Evolutionary conservation across 1,140 invertebrate genomes (phyloP).

Genomic region (Orussus abietinus): DNA sequence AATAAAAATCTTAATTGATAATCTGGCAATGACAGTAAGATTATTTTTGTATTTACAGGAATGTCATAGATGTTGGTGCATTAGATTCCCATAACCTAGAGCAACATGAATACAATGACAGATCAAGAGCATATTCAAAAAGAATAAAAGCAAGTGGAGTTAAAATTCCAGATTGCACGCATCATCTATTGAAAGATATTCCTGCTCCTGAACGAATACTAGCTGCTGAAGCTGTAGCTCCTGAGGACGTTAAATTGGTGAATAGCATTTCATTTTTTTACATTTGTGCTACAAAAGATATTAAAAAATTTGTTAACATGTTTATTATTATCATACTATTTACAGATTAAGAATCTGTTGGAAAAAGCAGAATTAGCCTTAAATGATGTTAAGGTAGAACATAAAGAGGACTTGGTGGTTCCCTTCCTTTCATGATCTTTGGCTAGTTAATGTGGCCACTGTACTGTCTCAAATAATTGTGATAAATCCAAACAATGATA

Average conservation of each 20-base stretch:
- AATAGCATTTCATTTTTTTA: slow-evolving; percentile 26
- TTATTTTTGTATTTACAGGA: slow-evolving; percentile 51
- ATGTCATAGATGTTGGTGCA: slow-evolving; percentile 80
- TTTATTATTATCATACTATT: slow-evolving; percentile 27
- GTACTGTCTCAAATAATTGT: too few species aligned
- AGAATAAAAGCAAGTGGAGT: slow-evolving; percentile 54
- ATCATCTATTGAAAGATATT: slow-evolving; percentile 57
- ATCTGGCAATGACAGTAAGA: not conserved
- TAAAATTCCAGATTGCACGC: slow-evolving; percentile 43
- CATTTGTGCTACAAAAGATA: slow-evolving; percentile 2
- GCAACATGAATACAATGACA: slow-evolving; percentile 75
- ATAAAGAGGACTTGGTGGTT: slow-evolving; percentile 78
- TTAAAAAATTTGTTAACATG: slow-evolving; percentile 12
- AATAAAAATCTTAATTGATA: slow-evolving; percentile 1
- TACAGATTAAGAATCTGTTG: slow-evolving; percentile 63
- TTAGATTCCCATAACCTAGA: slow-evolving; percentile 75
- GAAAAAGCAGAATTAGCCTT: slow-evolving; percentile 66
- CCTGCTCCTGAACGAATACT: slow-evolving; percentile 59
- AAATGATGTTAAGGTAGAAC: slow-evolving; percentile 70
- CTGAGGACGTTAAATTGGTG: slow-evolving; percentile 58
- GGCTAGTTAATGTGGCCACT: too few species aligned
- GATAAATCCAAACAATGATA: too few species aligned
- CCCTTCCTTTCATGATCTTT: slow-evolving; percentile 60
- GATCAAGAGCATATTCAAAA: slow-evolving; percentile 67
- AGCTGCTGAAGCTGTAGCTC: slow-evolving; percentile 51